Percentiles rank a stretch among this genome's conserved stretches.
Evolutionary conservation across 2,888 invertebrate genomes (phyloP).

Genomic region (Rhaphigaster nebulosa): DNA sequence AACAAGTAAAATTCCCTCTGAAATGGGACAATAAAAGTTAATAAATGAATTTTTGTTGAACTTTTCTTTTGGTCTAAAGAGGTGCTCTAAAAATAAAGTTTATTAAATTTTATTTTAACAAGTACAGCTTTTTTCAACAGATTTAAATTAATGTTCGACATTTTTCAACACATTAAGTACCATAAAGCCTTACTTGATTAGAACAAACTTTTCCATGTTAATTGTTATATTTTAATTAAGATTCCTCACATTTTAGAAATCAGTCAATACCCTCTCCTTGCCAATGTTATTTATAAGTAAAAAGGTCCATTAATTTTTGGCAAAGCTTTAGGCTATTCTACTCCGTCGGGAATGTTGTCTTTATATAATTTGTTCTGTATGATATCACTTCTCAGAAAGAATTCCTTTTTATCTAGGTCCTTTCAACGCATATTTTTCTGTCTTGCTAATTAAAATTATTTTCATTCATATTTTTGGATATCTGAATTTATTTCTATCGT

Average conservation of each 20-base stretch:
- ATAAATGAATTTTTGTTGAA: too few species aligned
- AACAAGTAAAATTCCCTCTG: too few species aligned
- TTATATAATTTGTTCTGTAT: background rate
- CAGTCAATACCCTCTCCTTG: background rate
- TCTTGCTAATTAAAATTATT: background rate
- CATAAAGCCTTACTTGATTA: too few species aligned
- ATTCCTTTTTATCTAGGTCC: background rate
- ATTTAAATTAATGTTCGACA: too few species aligned
- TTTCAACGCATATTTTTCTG: background rate
- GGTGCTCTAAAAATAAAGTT: too few species aligned
- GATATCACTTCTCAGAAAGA: background rate
- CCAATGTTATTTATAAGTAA: background rate
- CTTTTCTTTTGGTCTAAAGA: too few species aligned
- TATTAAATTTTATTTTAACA: too few species aligned
- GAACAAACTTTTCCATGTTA: too few species aligned
- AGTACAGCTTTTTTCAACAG: too few species aligned
- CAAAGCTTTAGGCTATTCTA: background rate
- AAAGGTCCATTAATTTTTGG: slow-evolving; percentile 4
- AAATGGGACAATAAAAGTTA: too few species aligned
- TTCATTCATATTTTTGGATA: background rate
- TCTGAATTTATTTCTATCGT: background rate
- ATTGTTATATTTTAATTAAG: background rate
- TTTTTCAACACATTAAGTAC: too few species aligned
- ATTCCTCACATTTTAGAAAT: background rate
- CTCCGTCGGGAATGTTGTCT: background rate